Base-by-base conservation (phyloP, 2,113 vertebrate genomes). In the Malurus cyaneus region DNA sequence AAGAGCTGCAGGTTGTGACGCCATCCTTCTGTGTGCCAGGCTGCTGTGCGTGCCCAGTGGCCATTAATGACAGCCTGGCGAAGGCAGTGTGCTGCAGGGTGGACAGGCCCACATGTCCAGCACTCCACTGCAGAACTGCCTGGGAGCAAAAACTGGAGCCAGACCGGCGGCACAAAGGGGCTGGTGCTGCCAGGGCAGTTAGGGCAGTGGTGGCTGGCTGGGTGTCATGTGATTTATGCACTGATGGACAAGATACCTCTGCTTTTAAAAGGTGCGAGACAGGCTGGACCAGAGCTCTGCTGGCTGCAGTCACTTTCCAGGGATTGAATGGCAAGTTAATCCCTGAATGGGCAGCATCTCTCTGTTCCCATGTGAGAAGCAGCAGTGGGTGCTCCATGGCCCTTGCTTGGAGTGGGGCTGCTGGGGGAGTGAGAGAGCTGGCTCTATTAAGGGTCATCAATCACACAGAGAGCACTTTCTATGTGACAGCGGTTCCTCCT, bases 401-500 rank as follows among this genome's bases (percentile, higher is more conserved):
- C 74, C 80, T 96, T 7, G 34, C 87, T 61, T 62, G 93, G 89
- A 93, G 84, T 44, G 64, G 62, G 65, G 66, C 81, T 92, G 96
- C 46, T 1, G 13, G 52, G 86, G 42, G 36, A 82, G 44, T 52
- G 36, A 79, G 36, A 41, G 28, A 73, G 71, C 62, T 88, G 93
- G 89, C 93, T 96, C 96, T 97, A 66, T 97, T 97, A 96, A 96
- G 89, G 91, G 94, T 95, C 97, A 98, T 98, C 97, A 98, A 98
- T 98, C 98, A 98, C 96, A 80, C 64, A 49, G 91, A 94, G 96
- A 95, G 77, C 97, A 96, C 92, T 97, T 97, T 97, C 95, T 91
- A 74, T 94, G 96, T 4, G 69, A 97, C 97, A 98, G 97, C 64
- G 14, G 93, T 97, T 97, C 96, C 95, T 98, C 97, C 97, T 97